Percentiles rank a stretch among this genome's conserved stretches.
phyloP scores from a whole-genome alignment of 2,113 vertebrate species.

The Peromyscus californicus region DNA sequence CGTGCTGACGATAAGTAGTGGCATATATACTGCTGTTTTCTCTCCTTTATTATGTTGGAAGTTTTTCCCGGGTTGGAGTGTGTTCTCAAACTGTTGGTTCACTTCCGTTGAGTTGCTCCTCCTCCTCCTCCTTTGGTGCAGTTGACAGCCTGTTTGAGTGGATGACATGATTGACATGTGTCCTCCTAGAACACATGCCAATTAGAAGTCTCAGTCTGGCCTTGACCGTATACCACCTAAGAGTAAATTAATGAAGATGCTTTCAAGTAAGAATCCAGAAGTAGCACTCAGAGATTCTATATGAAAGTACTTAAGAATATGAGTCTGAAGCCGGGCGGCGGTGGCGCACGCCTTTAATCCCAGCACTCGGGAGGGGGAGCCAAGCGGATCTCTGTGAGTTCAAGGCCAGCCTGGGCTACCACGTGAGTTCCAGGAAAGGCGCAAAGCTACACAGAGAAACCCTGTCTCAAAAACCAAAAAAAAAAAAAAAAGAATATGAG shows the following conservation, averaged over 20 bases:
- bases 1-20: neutral
- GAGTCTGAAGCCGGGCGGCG: no score
- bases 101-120: neutral
- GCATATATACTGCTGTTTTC: neutral
- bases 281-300: neutral
- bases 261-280: constrained; percentile 30
- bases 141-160: neutral
- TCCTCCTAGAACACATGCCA: neutral
- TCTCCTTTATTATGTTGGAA: neutral
- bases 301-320: constrained; percentile 27
- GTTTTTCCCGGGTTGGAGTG: constrained; percentile 8
- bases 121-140: neutral
- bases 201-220: neutral
- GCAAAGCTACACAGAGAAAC: no score
- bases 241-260: constrained; percentile 3
- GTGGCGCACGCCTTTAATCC: no score
- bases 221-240: neutral
- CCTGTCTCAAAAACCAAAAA: no score
- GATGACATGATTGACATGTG: neutral
- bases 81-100: neutral
- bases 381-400: no score
- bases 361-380: no score
- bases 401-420: no score
- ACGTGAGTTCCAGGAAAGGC: no score
- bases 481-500: neutral